Evolutionary conservation across 1,140 invertebrate species (phyloP).

Genomic region (Megalonaias nervosa): DNA sequence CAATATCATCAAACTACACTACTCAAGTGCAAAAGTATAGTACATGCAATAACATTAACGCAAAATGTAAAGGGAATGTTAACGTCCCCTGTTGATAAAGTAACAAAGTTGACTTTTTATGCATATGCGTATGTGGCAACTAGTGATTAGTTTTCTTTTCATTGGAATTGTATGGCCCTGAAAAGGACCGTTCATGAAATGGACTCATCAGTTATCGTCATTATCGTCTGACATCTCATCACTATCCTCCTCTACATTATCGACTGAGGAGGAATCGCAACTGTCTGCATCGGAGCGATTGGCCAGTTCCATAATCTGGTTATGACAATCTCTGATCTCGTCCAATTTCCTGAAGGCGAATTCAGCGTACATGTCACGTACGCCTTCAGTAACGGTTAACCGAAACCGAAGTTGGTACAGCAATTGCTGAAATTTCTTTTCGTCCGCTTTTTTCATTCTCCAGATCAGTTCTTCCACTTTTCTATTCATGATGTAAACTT

Average conservation of each 20-base stretch:
- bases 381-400: slow-evolving; percentile 28
- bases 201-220: neutral
- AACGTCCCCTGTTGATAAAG: too few relatives aligned
- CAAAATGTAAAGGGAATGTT: too few relatives aligned
- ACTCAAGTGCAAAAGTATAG: too few relatives aligned
- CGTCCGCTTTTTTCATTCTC: slow-evolving; percentile 11
- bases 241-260: neutral
- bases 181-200: too few relatives aligned
- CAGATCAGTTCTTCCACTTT: slow-evolving; percentile 14
- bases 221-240: slow-evolving; percentile 1
- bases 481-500: slow-evolving; percentile 21
- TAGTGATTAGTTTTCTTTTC: too few relatives aligned
- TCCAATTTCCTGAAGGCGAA: slow-evolving; percentile 33
- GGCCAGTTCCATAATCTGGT: neutral
- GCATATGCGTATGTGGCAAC: too few relatives aligned
- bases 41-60: too few relatives aligned
- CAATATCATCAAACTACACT: too few relatives aligned
- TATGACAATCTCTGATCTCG: slow-evolving; percentile 24
- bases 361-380: slow-evolving; percentile 37
- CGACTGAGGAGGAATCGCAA: slow-evolving; percentile 15
- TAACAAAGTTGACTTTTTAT: too few relatives aligned
- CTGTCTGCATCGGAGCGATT: neutral
- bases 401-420: slow-evolving; percentile 34
- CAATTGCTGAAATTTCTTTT: neutral
- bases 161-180: too few relatives aligned